Conservation (phyloP, 2,113 vertebrate genomes). For the Hepsetus odoe region DNA sequence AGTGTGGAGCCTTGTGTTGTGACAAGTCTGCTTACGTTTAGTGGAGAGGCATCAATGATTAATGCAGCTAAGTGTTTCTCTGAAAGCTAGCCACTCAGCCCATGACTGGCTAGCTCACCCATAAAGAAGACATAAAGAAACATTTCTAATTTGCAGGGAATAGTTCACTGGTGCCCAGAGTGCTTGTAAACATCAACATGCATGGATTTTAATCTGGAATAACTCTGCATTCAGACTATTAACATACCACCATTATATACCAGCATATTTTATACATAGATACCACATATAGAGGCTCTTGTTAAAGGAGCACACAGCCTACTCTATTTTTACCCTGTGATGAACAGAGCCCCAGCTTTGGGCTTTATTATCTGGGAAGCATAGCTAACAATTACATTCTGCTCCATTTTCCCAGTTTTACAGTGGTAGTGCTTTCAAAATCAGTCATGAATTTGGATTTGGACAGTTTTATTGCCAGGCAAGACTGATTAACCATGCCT, state of each 20-base stretch:
- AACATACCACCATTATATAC: slow-evolving; percentile 12
- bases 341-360: slow-evolving; percentile 13
- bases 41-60: slow-evolving; percentile 55
- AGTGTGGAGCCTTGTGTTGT: slow-evolving; percentile 35
- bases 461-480: slow-evolving; percentile 31
- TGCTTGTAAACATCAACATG: slow-evolving; percentile 32
- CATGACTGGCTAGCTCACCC: slow-evolving; percentile 24
- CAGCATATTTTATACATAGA: neutral
- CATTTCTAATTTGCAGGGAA: slow-evolving; percentile 55
- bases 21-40: slow-evolving; percentile 54
- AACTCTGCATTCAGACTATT: neutral
- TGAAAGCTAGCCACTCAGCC: slow-evolving; percentile 12
- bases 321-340: slow-evolving; percentile 13
- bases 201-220: slow-evolving; percentile 7
- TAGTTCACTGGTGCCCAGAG: slow-evolving; percentile 28
- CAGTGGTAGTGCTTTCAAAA: slow-evolving; percentile 14
- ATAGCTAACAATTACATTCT: slow-evolving; percentile 40
- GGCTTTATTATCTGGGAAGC: slow-evolving; percentile 28
- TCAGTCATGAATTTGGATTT: slow-evolving; percentile 4
- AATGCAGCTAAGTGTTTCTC: slow-evolving; percentile 49
- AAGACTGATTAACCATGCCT: slow-evolving; percentile 24
- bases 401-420: slow-evolving; percentile 31
- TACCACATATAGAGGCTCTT: neutral
- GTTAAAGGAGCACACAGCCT: neutral
- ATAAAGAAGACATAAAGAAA: slow-evolving; percentile 40